Evolutionary conservation across 2,113 vertebrate species (phyloP).

Genomic region (Cnemophilus loriae): DNA sequence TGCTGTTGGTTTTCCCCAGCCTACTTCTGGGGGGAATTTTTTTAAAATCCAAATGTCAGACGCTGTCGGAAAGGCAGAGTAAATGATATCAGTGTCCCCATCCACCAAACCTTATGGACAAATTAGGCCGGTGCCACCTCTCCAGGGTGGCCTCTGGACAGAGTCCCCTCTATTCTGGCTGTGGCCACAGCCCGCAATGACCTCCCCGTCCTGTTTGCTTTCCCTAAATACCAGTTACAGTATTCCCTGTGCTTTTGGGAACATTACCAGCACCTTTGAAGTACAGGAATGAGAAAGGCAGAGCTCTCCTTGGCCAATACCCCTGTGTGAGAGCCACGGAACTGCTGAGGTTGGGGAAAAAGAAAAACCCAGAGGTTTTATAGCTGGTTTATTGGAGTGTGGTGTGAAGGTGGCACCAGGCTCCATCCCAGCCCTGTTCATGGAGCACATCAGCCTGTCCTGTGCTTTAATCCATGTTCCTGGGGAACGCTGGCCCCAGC

Average conservation of each 20-base stretch:
- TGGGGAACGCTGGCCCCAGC: not conserved
- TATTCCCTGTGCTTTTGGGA: constrained; percentile 22
- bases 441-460: not conserved
- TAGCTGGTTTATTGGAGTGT: not conserved
- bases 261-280: not conserved
- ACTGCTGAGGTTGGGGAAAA: constrained; percentile 22
- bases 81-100: not conserved
- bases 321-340: not conserved
- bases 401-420: not conserved
- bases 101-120: not conserved
- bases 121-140: not conserved
- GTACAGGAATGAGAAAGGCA: constrained; percentile 39
- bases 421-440: not conserved
- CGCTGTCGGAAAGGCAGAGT: not conserved
- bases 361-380: not conserved
- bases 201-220: not conserved
- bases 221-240: constrained; percentile 7
- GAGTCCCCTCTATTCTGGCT: not conserved
- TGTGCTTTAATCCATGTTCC: not conserved
- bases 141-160: not conserved
- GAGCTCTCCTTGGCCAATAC: not conserved
- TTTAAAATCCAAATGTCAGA: not conserved
- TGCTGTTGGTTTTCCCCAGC: not conserved
- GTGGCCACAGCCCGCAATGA: not conserved
- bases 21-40: not conserved